Evolutionary conservation across 1,140 invertebrate species (phyloP), one percentile per base, ranked within the genome.

Genomic region (Macrotrachela quadricornifera): DNA sequence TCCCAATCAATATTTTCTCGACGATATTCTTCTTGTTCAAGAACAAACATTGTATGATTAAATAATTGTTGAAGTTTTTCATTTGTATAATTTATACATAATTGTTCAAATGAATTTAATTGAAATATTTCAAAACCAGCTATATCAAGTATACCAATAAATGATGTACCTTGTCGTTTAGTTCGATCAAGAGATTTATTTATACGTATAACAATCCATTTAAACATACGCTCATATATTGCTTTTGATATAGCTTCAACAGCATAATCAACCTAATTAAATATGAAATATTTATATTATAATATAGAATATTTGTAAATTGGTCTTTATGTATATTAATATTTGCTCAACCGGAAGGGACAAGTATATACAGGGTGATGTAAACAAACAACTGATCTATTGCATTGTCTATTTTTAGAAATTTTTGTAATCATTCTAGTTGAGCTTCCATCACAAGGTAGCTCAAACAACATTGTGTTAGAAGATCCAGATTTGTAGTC

Each of bases 31-130:
- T 94, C 88, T 70, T 95, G 86, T 68, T 99, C 92, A 54, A 97
- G 65, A 71, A 97, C 97, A 66, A 97, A 99, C 59, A 99, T 95
- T 68, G 97, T 91, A n/a, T 52, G 49, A 49, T 39, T 40, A 42
- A 49, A 53, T 49, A 54, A 96, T 70, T 97, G 91, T 61, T 97
- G 92, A 0, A 99, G 73, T 67, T 96, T 96, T 67, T 99, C 92
- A 70, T 97, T 99, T 0, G 92, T 91, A 71, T 96, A 97, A 72
- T 97, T 99, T 51, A 97, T 99, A 69, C 91, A 97, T 70, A 97
- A 95, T 70, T 97, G 92, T 68, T 96, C 91, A 71, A 96, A 97
- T 37, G 85, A 91, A 68, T 97, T 97, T 4, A 79, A 77, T 63
- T 94, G 85, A 71, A 97, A 97, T 1, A 88, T 96, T 72, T 97